Evolutionary conservation across 2,797 vertebrate genomes (phyloP).

Genomic region (Scomberomorus guttatus): DNA sequence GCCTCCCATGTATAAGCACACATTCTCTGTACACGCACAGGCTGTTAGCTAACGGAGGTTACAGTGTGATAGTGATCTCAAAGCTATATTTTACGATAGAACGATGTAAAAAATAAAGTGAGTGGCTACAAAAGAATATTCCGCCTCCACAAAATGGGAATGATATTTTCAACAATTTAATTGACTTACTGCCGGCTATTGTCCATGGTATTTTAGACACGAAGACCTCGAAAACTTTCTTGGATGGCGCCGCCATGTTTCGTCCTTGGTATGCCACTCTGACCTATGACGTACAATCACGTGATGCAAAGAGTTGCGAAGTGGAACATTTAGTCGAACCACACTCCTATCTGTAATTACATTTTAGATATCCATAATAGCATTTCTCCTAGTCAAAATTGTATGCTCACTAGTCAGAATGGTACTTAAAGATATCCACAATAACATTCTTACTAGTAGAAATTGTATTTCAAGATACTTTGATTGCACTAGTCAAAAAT

Average conservation of each 20-base stretch:
- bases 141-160: fast-evolving
- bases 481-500: no score
- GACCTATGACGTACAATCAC: conserved; percentile 44
- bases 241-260: conserved; percentile 80
- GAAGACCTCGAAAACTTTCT: conserved; percentile 77
- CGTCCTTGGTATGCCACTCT: conserved; percentile 15
- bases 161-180: fast-evolving
- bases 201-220: conserved; percentile 87
- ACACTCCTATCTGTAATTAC: no score
- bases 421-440: no score
- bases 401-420: no score
- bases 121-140: no score
- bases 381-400: no score
- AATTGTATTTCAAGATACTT: no score
- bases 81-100: no score
- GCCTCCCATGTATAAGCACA: not conserved
- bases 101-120: not conserved
- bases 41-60: not conserved
- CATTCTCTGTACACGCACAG: not conserved
- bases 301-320: conserved; percentile 13
- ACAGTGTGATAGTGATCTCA: not conserved
- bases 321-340: no score
- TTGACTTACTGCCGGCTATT: conserved; percentile 73
- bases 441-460: no score
- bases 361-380: no score